Conservation (phyloP, 2,888 invertebrate genomes). For the Aleiodes alternator region DNA sequence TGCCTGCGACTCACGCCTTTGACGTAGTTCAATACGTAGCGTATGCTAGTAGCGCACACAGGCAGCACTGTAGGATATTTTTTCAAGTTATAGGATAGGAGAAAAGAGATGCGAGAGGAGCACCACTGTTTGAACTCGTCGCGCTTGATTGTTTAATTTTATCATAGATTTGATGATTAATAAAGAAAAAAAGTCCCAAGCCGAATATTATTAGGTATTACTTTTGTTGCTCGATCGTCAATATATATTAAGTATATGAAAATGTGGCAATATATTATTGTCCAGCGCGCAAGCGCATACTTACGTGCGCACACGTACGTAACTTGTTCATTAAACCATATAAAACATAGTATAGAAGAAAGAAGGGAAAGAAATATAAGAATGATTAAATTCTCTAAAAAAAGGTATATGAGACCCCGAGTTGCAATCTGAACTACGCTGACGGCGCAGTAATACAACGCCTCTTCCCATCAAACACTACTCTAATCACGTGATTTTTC, state of each 20-base stretch:
- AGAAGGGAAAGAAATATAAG: conserved; percentile 5
- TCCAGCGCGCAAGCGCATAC: conserved; percentile 58
- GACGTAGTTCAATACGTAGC: conserved; percentile 1
- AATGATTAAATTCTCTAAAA: background rate
- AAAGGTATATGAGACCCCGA: background rate
- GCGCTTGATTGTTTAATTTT: background rate
- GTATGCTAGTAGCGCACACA: conserved; percentile 7
- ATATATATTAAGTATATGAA: background rate
- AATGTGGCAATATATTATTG: conserved; percentile 49
- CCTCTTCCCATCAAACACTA: conserved; percentile 40
- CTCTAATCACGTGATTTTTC: conserved; percentile 65
- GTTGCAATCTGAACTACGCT: conserved; percentile 27
- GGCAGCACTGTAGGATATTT: background rate
- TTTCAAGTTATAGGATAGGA: background rate
- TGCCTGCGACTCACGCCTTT: too few relatives aligned
- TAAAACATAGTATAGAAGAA: background rate
- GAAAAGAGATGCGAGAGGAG: background rate
- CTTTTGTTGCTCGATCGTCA: background rate
- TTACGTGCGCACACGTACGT: conserved; percentile 49
- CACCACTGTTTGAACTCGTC: conserved; percentile 5
- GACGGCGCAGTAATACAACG: conserved; percentile 52
- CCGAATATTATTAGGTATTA: conserved; percentile 1
- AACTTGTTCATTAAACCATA: background rate
- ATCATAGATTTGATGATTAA: background rate
- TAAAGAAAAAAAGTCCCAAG: background rate